Evolutionary conservation across 2,888 invertebrate genomes (phyloP), one percentile per base, ranked within the genome.

Genomic region (Harpalus rufipes): DNA sequence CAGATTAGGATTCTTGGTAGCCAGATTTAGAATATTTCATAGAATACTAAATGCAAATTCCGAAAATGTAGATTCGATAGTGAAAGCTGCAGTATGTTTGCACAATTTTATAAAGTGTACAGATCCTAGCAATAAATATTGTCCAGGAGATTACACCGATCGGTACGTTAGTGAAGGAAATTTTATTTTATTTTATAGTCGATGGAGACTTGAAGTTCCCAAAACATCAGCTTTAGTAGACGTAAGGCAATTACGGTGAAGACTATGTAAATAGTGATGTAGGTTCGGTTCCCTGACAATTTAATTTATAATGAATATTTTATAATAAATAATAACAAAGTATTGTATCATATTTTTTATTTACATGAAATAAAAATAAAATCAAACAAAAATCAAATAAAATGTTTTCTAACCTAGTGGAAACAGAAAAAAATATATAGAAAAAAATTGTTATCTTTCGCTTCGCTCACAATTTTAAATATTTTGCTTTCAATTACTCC

Each of bases 81-180:
- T 78, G 8, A 21, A 25, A 12, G 78, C 78, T 12, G 12, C 18
- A 0, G 14, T 76, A n/a, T 72, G 1, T 8, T 14, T 76, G 21
- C 76, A 76, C 8, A 76, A 78, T 78, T 78, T 78, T 58, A 78
- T 78, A 16, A 76, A 76, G 51, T n/a, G n/a, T 4, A 51, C 21
- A n/a, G 1, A 12, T 10, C 76, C 41, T n/a, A n/a, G n/a, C n/a
- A 14, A n/a, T 7, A 78, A 56, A 78, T 21, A 25, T 10, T 21
- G 12, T 0, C 18, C 56, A 0, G 5, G 7, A 0, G 3, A 25
- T 25, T 56, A 56, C 7, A 25, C 10, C 8, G 78, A 78, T 14
- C 8, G 12, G 4, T 12, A 78, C 0, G 21, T 25, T 7, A 78
- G 10, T 51, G 44, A 78, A 25, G 58, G 56, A 4, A 12, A 25